Conservation (phyloP, 2,113 vertebrate genomes). For the Gavia stellata region DNA sequence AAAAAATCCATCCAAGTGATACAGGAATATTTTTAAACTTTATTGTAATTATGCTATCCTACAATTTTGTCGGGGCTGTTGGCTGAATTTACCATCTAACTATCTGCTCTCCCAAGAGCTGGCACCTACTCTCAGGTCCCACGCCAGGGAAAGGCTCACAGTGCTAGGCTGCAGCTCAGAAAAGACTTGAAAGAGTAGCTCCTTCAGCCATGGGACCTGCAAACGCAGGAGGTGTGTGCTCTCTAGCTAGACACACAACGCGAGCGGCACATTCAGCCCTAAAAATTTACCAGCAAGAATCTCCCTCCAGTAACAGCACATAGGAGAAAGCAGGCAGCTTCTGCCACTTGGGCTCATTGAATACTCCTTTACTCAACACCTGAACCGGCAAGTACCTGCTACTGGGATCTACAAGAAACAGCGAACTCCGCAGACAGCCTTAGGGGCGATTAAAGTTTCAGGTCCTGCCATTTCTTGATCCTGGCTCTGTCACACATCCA, state of each 20-base stretch:
- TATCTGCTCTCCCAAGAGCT: neutral
- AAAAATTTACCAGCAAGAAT: neutral
- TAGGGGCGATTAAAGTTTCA: neutral
- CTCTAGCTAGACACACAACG: neutral
- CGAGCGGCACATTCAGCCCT: accelerated
- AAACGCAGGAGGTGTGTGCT: neutral
- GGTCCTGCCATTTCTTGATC: neutral
- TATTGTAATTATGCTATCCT: neutral
- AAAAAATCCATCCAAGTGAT: neutral
- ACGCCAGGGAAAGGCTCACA: neutral
- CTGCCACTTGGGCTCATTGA: neutral
- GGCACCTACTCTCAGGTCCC: neutral
- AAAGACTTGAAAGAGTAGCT: neutral
- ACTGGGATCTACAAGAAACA: neutral
- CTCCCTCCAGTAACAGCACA: neutral
- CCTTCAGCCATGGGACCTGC: neutral
- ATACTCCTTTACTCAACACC: neutral
- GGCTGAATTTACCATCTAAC: neutral
- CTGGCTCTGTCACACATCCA: neutral
- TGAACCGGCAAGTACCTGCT: neutral
- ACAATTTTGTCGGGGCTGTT: neutral
- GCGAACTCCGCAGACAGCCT: accelerated
- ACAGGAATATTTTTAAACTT: neutral
- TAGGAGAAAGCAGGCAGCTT: neutral
- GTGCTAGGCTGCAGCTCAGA: neutral